Evolutionary conservation across 2,797 vertebrate species (phyloP).

Genomic region (Eulemur albifrons): DNA sequence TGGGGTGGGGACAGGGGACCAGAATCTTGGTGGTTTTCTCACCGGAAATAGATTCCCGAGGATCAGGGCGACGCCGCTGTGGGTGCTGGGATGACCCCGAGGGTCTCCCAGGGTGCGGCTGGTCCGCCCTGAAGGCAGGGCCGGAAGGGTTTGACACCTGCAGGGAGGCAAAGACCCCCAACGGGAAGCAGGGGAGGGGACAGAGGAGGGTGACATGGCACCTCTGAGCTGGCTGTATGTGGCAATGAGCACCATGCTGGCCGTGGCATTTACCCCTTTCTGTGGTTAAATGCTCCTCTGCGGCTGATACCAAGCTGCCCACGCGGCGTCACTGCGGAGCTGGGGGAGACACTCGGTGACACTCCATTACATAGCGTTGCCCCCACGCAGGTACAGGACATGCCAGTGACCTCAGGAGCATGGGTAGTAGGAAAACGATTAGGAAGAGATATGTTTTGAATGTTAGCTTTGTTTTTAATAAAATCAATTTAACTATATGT

Average conservation of each 20-base stretch:
- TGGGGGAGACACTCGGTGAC: accelerated
- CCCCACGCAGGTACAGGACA: accelerated
- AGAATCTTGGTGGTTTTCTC: not conserved
- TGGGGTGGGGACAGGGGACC: too few species aligned
- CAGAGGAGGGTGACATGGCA: accelerated
- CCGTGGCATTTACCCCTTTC: not conserved
- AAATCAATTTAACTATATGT: not conserved
- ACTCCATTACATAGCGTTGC: accelerated
- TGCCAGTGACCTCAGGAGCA: accelerated
- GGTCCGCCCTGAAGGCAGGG: not conserved
- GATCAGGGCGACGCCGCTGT: not conserved
- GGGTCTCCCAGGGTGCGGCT: not conserved
- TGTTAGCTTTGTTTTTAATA: not conserved
- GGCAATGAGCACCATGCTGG: not conserved
- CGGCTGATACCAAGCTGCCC: too few species aligned
- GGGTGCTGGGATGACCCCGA: accelerated
- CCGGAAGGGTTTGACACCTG: not conserved
- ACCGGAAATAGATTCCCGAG: not conserved
- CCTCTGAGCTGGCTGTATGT: not conserved
- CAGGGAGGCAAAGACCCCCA: too few species aligned
- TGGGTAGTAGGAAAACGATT: not conserved
- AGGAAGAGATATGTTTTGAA: not conserved
- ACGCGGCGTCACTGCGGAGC: accelerated
- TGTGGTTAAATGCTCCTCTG: accelerated
- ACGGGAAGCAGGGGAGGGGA: not conserved